A percentile compares a stretch with the other conserved stretches of the same genome.
Conservation (phyloP, 30 jellyfish, hydroid and myxozoan genomes). For the Chrysaora quinquecirrha region DNA sequence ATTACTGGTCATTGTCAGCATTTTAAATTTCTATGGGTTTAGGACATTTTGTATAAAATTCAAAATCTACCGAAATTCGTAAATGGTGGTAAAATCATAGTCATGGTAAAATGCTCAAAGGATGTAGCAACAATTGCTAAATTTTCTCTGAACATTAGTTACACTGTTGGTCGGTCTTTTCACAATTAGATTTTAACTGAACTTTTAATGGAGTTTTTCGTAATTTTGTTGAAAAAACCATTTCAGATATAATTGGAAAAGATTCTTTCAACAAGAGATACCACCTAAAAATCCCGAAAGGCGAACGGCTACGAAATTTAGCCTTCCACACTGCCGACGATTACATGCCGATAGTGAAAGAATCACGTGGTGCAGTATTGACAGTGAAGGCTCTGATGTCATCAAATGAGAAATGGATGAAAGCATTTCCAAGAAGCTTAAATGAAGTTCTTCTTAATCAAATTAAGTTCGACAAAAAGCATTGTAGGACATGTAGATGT, state of each 20-base stretch:
- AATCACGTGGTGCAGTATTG: constrained; percentile 87
- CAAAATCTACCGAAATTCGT: too few relatives aligned
- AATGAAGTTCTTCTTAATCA: constrained; percentile 57
- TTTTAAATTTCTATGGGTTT: too few relatives aligned
- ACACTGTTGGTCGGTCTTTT: too few relatives aligned
- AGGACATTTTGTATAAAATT: too few relatives aligned
- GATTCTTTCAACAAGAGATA: constrained; percentile 82
- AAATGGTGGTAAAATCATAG: too few relatives aligned
- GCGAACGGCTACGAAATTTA: constrained; percentile 67
- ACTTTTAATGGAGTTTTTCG: too few relatives aligned
- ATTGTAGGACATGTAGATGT: constrained; percentile 80
- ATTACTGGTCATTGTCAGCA: too few relatives aligned
- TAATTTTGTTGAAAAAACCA: too few relatives aligned
- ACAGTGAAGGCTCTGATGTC: constrained; percentile 78
- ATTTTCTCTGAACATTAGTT: too few relatives aligned
- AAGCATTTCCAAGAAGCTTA: constrained; percentile 75
- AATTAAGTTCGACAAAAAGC: constrained; percentile 47
- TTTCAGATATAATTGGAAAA: constrained; percentile 91
- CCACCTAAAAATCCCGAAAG: constrained; percentile 87
- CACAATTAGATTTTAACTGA: too few relatives aligned
- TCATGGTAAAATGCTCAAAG: too few relatives aligned
- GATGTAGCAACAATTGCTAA: too few relatives aligned
- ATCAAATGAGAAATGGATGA: constrained; percentile 72
- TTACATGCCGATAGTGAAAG: constrained; percentile 88
- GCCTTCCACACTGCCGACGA: constrained; percentile 81